Evolutionary conservation across 1,140 invertebrate genomes (phyloP).

Genomic region (Venturia canescens): DNA sequence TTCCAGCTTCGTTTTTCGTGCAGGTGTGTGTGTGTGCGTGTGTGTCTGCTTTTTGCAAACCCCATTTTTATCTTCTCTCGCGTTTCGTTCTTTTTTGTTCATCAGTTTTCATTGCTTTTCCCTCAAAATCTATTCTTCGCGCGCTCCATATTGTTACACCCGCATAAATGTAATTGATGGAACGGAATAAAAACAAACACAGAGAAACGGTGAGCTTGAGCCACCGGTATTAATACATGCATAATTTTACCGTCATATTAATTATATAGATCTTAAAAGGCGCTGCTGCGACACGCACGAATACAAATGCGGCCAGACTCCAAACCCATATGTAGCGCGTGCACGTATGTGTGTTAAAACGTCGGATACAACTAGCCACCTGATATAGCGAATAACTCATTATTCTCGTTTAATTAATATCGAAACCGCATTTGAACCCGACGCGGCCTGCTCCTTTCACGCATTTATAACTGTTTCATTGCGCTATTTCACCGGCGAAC

Average conservation of each 20-base stretch:
- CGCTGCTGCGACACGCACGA: no score
- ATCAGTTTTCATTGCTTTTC: slow-evolving; percentile 17
- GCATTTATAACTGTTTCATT: slow-evolving; percentile 55
- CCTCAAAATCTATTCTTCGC: neutral
- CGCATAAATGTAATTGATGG: neutral
- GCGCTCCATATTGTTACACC: neutral
- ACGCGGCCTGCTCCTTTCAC: slow-evolving; percentile 22
- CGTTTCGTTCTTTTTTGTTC: slow-evolving; percentile 29
- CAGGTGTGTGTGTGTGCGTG: no score
- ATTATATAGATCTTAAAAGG: neutral
- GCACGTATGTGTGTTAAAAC: neutral
- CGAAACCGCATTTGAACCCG: slow-evolving; percentile 51
- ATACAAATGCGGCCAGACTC: no score
- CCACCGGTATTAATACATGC: neutral
- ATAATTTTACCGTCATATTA: neutral
- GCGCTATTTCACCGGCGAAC: slow-evolving; percentile 46
- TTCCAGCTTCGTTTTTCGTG: slow-evolving; percentile 16
- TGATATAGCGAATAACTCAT: slow-evolving; percentile 62
- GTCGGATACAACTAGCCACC: slow-evolving; percentile 46
- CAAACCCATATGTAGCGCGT: neutral
- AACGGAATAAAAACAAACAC: neutral
- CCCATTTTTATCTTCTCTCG: slow-evolving; percentile 7
- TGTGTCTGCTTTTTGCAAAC: neutral
- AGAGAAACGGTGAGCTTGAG: neutral
- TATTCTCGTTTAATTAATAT: slow-evolving; percentile 66